These are phyloP conservation scores for Notothenia rossii DNA, from an alignment of 2,113 vertebrate species.

Conservation along the genomic window DNA sequence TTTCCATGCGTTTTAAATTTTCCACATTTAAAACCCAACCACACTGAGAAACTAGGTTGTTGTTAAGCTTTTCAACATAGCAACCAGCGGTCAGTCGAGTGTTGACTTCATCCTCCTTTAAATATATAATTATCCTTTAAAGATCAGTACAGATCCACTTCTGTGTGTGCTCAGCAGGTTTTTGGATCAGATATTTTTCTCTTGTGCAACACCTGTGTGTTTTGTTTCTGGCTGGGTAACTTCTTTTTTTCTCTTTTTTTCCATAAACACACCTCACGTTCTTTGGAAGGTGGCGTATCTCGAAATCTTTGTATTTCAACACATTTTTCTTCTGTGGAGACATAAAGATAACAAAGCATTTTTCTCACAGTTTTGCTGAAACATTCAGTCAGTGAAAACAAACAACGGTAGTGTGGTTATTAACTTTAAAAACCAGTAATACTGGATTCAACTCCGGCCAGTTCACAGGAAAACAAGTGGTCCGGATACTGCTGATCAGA, in stretches of 20 bases:
- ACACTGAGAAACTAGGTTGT: conserved; percentile 49
- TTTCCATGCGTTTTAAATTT: conserved; percentile 67
- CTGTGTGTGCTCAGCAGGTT: conserved; percentile 21
- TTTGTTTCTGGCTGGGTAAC: conserved; percentile 53
- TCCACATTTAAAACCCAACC: conserved; percentile 63
- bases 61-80: conserved; percentile 56
- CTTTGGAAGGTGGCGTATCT: conserved; percentile 36
- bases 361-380: conserved; percentile 64
- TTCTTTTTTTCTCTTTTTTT: conserved; percentile 48
- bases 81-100: conserved; percentile 44
- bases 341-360: conserved; percentile 61
- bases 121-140: conserved; percentile 52
- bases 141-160: not conserved
- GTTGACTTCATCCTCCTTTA: conserved; percentile 49
- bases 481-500: conserved; percentile 45
- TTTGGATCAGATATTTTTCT: conserved; percentile 35
- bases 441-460: conserved; percentile 49
- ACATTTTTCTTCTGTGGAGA: conserved; percentile 34
- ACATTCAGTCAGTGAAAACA: conserved; percentile 68
- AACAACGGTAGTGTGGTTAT: conserved; percentile 44
- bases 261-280: conserved; percentile 66
- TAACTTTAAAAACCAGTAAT: conserved; percentile 72
- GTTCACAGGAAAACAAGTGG: conserved; percentile 30
- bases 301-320: conserved; percentile 62
- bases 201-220: conserved; percentile 58